Percentiles rank a stretch among this genome's conserved stretches.
Evolutionary conservation across 2,113 vertebrate genomes (phyloP).

Genomic region (Cryptoleucopteryx plumbea): DNA sequence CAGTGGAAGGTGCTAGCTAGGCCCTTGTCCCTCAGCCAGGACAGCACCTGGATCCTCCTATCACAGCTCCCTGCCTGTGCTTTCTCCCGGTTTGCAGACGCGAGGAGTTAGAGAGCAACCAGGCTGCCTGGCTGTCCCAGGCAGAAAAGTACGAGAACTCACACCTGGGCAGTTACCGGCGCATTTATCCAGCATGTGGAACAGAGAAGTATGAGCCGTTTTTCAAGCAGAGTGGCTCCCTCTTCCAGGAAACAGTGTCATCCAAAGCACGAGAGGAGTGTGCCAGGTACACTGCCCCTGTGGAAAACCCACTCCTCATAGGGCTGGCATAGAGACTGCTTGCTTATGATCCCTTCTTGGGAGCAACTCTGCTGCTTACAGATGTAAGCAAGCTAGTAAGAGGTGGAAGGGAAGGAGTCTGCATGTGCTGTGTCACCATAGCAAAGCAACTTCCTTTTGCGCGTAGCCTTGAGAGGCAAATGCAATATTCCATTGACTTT

Average conservation of each 20-base stretch:
- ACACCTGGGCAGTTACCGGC: conserved; percentile 68
- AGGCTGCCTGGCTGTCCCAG: conserved; percentile 65
- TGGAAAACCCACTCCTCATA: fast-evolving
- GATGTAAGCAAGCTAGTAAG: neutral
- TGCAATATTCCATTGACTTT: neutral
- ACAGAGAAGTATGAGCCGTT: conserved; percentile 65
- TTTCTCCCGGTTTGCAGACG: conserved; percentile 28
- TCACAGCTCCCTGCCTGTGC: neutral
- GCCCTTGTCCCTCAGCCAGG: neutral
- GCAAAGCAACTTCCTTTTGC: neutral
- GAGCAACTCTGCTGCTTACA: neutral
- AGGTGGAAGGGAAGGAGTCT: neutral
- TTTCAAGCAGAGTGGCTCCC: conserved; percentile 71
- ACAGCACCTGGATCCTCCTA: no score
- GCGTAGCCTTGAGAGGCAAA: neutral
- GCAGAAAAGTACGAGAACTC: conserved; percentile 65
- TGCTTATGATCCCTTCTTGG: neutral
- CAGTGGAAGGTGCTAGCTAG: no score
- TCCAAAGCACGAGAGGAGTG: conserved; percentile 76
- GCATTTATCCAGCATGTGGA: conserved; percentile 63
- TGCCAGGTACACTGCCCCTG: conserved; percentile 53
- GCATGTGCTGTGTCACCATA: fast-evolving
- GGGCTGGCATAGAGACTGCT: neutral
- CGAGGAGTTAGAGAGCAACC: conserved; percentile 50
- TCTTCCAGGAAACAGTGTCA: conserved; percentile 73